Conservation (phyloP, 2,797 vertebrate genomes). For the Malacoraja senta region DNA sequence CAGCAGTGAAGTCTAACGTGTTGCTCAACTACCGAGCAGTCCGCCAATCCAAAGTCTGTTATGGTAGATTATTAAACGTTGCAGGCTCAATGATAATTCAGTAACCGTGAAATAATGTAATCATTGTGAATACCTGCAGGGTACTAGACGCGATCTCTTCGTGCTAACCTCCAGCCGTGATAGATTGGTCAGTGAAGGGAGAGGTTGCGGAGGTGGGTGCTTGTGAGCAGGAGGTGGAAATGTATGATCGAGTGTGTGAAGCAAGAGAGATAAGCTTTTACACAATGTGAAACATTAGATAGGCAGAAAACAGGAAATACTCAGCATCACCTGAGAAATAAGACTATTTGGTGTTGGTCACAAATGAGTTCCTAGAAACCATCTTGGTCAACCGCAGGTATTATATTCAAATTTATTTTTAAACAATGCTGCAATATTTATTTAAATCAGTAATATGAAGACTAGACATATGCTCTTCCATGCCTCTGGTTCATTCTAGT, state of each 20-base stretch:
- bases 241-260: neutral
- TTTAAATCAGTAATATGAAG: neutral
- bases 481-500: neutral
- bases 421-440: neutral
- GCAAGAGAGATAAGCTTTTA: neutral
- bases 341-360: neutral
- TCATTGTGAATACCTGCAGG: neutral
- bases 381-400: neutral
- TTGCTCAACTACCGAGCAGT: too few relatives aligned
- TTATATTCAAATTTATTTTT: neutral
- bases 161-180: neutral
- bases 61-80: neutral
- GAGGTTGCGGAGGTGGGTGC: neutral
- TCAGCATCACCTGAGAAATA: neutral
- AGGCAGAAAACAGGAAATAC: neutral
- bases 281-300: neutral
- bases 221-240: neutral
- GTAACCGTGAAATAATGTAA: neutral
- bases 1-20: neutral
- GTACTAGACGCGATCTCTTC: neutral
- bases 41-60: neutral
- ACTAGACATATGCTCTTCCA: too few relatives aligned
- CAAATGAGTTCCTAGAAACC: neutral
- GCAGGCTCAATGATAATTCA: neutral
- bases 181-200: slow-evolving; percentile 34